phyloP scores from a whole-genome alignment of 2,797 vertebrate genomes.

The Dendrocincla tyrannina region DNA sequence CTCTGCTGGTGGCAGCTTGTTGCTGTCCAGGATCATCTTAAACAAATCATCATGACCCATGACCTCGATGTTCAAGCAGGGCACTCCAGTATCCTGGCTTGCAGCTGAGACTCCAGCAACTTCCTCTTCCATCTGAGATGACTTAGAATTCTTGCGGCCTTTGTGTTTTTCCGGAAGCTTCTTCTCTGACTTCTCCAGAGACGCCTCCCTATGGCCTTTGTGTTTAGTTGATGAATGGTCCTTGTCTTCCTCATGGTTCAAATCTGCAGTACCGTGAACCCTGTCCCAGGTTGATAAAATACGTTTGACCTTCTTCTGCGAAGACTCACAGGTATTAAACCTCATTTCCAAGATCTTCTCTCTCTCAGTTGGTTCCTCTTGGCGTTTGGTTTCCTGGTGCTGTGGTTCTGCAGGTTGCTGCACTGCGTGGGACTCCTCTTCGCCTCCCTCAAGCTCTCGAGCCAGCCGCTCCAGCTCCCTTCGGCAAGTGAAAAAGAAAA shows the following conservation, averaged over 20 bases:
- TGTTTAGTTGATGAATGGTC: neutral
- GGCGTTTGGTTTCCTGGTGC: slow-evolving; percentile 2
- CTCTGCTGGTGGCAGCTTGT: slow-evolving; percentile 71
- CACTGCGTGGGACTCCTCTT: neutral
- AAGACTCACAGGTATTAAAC: slow-evolving; percentile 80
- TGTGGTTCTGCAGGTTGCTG: neutral
- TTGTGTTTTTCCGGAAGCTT: accelerated
- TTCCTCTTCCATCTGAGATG: neutral
- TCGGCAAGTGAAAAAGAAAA: neutral
- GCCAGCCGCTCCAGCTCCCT: slow-evolving; percentile 75
- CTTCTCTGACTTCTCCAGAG: neutral
- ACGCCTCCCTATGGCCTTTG: neutral
- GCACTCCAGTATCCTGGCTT: slow-evolving; percentile 58
- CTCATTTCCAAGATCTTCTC: slow-evolving; percentile 71
- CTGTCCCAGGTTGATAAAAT: slow-evolving; percentile 86
- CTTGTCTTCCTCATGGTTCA: no score
- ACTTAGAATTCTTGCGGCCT: accelerated
- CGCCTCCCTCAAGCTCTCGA: slow-evolving; percentile 74
- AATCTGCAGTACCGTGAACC: slow-evolving; percentile 41
- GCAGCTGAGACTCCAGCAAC: slow-evolving; percentile 22
- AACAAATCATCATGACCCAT: slow-evolving; percentile 35
- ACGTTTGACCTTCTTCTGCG: slow-evolving; percentile 68
- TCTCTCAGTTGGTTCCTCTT: slow-evolving; percentile 15
- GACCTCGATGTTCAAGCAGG: slow-evolving; percentile 77
- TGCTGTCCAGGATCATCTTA: slow-evolving; percentile 63